These are phyloP conservation scores for Corythornis leucogaster DNA, from an alignment of 2,797 vertebrate species.

Conservation along the genomic window DNA sequence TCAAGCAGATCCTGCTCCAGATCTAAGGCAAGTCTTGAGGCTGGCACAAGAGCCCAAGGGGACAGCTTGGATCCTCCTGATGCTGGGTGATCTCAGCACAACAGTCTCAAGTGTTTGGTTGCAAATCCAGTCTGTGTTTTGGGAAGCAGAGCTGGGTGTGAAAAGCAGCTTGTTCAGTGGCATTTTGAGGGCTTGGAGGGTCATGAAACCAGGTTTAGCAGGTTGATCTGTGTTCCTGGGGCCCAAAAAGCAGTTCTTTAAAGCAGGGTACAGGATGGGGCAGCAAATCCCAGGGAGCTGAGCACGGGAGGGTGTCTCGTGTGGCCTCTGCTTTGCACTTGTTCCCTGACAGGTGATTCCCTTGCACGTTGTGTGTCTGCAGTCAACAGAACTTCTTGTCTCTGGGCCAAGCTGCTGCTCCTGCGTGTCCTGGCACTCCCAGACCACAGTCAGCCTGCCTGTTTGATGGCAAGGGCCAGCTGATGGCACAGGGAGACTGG, in stretches of 20 bases:
- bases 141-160: background rate
- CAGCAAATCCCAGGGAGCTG: background rate
- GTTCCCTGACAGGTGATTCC: background rate
- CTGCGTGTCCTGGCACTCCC: background rate
- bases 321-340: accelerated
- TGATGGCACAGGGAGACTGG: background rate
- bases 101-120: background rate
- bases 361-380: accelerated
- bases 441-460: accelerated
- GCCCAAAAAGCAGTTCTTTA: background rate
- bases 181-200: background rate
- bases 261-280: background rate
- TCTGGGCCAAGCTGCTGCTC: background rate
- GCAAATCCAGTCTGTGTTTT: background rate
- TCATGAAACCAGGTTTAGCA: background rate
- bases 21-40: background rate
- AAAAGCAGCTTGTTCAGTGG: background rate
- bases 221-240: background rate
- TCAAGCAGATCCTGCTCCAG: background rate
- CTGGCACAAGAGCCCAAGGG: background rate
- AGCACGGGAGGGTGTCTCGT: background rate
- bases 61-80: background rate
- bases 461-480: background rate
- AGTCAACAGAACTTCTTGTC: background rate
- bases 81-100: accelerated